These are phyloP conservation scores for Apteryx mantelli DNA, from an alignment of 2,113 vertebrate species.

Conservation along the genomic window DNA sequence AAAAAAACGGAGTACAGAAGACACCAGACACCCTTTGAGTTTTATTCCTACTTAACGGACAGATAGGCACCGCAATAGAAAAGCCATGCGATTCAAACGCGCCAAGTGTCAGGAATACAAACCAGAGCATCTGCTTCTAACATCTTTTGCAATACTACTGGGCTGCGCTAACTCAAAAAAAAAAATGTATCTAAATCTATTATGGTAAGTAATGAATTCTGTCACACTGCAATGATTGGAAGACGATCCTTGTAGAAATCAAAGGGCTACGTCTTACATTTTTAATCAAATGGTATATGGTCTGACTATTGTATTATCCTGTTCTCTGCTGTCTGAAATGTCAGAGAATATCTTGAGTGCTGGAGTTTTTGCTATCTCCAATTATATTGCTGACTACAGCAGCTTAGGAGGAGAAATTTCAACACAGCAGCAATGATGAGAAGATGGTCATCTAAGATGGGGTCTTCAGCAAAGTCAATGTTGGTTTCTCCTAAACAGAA, in stretches of 20 bases:
- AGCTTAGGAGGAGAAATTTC: not conserved
- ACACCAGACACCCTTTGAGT: not conserved
- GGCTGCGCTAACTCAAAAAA: not conserved
- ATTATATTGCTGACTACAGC: not conserved
- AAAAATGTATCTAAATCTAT: not conserved
- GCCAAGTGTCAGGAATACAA: rapidly evolving
- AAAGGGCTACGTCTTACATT: not conserved
- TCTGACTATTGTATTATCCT: not conserved
- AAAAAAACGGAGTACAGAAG: not conserved
- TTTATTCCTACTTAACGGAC: conserved; percentile 18
- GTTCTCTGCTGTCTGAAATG: not conserved
- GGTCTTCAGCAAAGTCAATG: not conserved
- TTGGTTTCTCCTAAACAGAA: not conserved
- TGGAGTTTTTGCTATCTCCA: not conserved
- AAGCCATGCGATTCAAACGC: not conserved
- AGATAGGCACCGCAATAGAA: not conserved
- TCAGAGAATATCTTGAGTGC: not conserved
- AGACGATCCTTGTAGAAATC: not conserved
- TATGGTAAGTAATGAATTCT: not conserved
- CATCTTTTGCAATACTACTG: not conserved
- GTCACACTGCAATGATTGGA: not conserved
- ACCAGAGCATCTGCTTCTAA: not conserved
- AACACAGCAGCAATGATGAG: not conserved
- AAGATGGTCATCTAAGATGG: not conserved
- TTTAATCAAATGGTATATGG: not conserved